phyloP scores from a whole-genome alignment of 1,140 invertebrate genomes.

The Arion vulgaris region DNA sequence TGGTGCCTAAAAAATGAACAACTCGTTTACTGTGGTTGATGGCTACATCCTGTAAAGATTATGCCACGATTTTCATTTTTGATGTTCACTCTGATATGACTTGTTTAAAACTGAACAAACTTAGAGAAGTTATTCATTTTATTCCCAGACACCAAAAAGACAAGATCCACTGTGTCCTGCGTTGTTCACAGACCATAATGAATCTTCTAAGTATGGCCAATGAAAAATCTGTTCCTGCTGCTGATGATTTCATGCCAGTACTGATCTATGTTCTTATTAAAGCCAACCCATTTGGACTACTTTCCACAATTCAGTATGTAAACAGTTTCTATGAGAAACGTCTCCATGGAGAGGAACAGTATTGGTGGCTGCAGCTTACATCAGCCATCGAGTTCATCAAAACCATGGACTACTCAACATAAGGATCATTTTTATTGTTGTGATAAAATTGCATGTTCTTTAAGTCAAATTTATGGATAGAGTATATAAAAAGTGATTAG shows the following conservation, averaged over 20 bases:
- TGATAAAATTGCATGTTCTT: not conserved
- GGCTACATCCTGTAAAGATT: too few relatives aligned
- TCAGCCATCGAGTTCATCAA: constrained; percentile 98
- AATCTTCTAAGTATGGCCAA: constrained; percentile 89
- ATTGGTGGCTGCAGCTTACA: constrained; percentile 99
- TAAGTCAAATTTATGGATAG: too few relatives aligned
- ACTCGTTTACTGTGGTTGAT: too few relatives aligned
- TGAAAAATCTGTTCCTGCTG: constrained; percentile 86
- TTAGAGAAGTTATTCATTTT: too few relatives aligned
- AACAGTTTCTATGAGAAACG: constrained; percentile 90
- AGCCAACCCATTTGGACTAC: constrained; percentile 92
- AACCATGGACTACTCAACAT: constrained; percentile 87
- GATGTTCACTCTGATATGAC: too few relatives aligned
- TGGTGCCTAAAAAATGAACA: too few relatives aligned
- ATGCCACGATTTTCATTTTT: too few relatives aligned
- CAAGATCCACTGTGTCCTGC: constrained; percentile 90
- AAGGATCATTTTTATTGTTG: not conserved
- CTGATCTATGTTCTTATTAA: constrained; percentile 97
- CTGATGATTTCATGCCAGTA: constrained; percentile 97
- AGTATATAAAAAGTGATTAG: too few relatives aligned
- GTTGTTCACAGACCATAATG: constrained; percentile 91
- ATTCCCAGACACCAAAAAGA: constrained; percentile 85
- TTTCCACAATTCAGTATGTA: constrained; percentile 98
- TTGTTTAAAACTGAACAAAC: too few relatives aligned
- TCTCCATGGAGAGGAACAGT: constrained; percentile 92